Evolutionary conservation across 1,140 invertebrate species (phyloP).

Genomic region (Saxidomus purpurata): DNA sequence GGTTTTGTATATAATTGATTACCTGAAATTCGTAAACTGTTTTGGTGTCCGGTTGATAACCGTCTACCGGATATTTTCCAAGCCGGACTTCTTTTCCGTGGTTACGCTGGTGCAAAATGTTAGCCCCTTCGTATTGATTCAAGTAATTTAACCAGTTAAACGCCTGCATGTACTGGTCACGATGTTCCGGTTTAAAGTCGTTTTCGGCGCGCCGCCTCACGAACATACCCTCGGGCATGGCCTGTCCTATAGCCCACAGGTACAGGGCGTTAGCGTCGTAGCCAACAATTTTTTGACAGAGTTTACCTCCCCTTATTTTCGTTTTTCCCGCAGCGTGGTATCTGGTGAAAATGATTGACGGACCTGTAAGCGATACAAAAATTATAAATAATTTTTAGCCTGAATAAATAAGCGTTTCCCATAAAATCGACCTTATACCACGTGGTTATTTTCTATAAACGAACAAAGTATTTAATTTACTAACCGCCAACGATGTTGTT

Average conservation of each 20-base stretch:
- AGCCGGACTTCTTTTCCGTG: not conserved
- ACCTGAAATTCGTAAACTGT: slow-evolving; percentile 55
- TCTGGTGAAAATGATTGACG: slow-evolving; percentile 60
- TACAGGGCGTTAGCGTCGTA: slow-evolving; percentile 70
- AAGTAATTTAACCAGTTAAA: slow-evolving; percentile 61
- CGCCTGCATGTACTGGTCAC: slow-evolving; percentile 39
- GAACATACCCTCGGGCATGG: slow-evolving; percentile 68
- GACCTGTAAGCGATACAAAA: slow-evolving; percentile 21
- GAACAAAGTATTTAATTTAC: too few species aligned
- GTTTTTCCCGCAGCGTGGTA: slow-evolving; percentile 39
- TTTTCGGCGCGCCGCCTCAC: slow-evolving; percentile 27
- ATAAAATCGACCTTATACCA: too few species aligned
- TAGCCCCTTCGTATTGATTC: not conserved
- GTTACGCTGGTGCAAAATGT: slow-evolving; percentile 33
- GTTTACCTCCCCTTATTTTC: slow-evolving; percentile 36
- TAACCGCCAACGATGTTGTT: slow-evolving; percentile 47
- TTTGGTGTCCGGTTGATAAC: not conserved
- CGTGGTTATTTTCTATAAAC: too few species aligned
- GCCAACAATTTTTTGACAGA: slow-evolving; percentile 51
- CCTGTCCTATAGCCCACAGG: slow-evolving; percentile 64
- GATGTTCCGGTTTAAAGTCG: slow-evolving; percentile 37
- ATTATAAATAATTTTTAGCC: too few species aligned
- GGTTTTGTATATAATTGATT: slow-evolving; percentile 60
- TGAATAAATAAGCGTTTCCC: too few species aligned
- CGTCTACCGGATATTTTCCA: slow-evolving; percentile 45